Conservation (phyloP, 2,888 invertebrate species). For the Idaea biselata region DNA sequence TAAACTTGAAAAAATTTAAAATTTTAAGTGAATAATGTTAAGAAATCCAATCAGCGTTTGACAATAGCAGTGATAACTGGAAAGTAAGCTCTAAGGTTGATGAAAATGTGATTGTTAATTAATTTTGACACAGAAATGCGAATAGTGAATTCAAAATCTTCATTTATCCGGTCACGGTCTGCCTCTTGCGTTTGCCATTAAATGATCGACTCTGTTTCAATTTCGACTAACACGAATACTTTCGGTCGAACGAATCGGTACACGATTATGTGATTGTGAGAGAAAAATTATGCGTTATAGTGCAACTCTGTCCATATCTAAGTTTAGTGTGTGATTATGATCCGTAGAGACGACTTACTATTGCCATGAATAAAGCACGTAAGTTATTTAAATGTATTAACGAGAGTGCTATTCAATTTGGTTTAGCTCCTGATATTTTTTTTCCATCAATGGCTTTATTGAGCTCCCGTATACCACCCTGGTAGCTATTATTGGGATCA, state of each 20-base stretch:
- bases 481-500: conserved; percentile 55
- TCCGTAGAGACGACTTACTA: conserved; percentile 56
- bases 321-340: conserved; percentile 69
- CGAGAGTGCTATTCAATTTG: conserved; percentile 31
- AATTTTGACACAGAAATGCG: conserved; percentile 78
- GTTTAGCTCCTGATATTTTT: conserved; percentile 17
- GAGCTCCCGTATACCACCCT: conserved; percentile 57
- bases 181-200: conserved; percentile 75
- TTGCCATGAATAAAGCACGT: conserved; percentile 75
- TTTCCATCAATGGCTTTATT: conserved; percentile 16
- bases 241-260: conserved; percentile 75
- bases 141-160: conserved; percentile 74
- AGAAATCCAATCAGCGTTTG: conserved; percentile 66
- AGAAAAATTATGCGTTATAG: conserved; percentile 69
- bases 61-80: conserved; percentile 66
- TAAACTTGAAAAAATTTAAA: not conserved
- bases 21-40: conserved; percentile 44
- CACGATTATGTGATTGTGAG: conserved; percentile 78
- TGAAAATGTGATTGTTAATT: conserved; percentile 78
- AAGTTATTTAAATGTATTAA: conserved; percentile 46
- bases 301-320: conserved; percentile 56
- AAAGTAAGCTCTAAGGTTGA: conserved; percentile 62
- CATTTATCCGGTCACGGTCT: conserved; percentile 77
- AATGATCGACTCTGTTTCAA: conserved; percentile 80
- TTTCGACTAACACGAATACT: conserved; percentile 76